phyloP scores from a whole-genome alignment of 2,888 invertebrate genomes.

The Euzetes globulus region DNA sequence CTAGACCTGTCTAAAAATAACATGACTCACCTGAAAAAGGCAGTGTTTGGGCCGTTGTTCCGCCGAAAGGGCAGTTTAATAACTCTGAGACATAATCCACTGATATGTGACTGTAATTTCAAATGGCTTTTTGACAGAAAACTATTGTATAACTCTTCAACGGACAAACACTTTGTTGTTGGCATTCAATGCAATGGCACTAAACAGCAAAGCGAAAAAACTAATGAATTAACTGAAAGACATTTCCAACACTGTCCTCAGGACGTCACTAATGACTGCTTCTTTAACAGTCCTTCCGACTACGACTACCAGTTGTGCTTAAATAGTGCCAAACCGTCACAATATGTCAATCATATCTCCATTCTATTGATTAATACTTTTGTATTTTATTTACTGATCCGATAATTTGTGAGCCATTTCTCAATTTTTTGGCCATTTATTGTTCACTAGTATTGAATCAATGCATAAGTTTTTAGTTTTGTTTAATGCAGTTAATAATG shows the following conservation, averaged over 20 bases:
- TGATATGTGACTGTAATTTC: conserved; percentile 33
- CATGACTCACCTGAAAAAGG: neutral
- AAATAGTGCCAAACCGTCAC: neutral
- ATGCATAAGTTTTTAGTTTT: no score
- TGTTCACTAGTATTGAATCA: no score
- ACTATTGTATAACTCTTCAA: conserved; percentile 24
- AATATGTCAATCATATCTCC: neutral
- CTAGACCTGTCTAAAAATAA: conserved; percentile 26
- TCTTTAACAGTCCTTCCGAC: neutral
- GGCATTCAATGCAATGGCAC: conserved; percentile 7
- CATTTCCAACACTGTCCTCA: conserved; percentile 33
- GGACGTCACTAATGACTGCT: neutral
- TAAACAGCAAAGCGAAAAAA: neutral
- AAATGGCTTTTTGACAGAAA: conserved; percentile 28
- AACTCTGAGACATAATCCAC: conserved; percentile 12
- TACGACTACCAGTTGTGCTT: neutral
- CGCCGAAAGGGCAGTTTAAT: conserved; percentile 1
- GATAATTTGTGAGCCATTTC: neutral
- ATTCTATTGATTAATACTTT: neutral
- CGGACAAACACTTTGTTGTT: neutral
- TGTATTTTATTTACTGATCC: neutral
- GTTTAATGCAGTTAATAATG: no score
- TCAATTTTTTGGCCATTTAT: no score
- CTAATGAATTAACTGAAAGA: neutral
- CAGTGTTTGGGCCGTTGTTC: conserved; percentile 13